Base-by-base conservation (phyloP, 2,113 vertebrate species). In the Chitala chitala region DNA sequence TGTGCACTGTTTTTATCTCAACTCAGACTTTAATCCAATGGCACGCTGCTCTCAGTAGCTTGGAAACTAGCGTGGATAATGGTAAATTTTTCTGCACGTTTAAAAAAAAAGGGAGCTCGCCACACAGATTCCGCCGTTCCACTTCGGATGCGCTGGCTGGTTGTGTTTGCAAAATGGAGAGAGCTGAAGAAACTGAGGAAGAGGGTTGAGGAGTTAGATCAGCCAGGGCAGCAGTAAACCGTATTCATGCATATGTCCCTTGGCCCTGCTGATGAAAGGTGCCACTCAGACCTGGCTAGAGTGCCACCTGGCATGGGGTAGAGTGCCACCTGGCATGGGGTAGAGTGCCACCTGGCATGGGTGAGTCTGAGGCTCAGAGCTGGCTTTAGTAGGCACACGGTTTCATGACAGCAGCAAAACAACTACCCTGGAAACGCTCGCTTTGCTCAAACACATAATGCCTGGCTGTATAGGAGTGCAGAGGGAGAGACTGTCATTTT, bases 21-120 rank as follows among this genome's bases (percentile, higher is more conserved):
- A 33, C 36, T 44, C 33, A 55, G 50, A 36, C 58, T 56, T 40
- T 29, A n/a, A 75, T 54, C 69, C 66, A 77, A 77, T 79, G 75
- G 82, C 78, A 59, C 70, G 73, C 66, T 68, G 74, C 56, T 80
- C 73, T 56, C 69, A 26, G 68, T 24, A 65, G 31, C 8, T 61
- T 77, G 78, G 63, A 61, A 51, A 8, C 69, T 48, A 9, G 9
- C 13, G 9, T n/a, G n/a, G n/a, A n/a, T n/a, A 5, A 48, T 48
- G 46, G 46, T 48, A 48, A 48, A 48, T 7, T 48, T 79, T 63
- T 82, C 79, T 75, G 82, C 71, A 22, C 76, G 72, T 74, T 75
- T 75, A 66, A 78, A 58, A 44, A 73, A 7, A 48, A 48, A 5
- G 9, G 46, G 9, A 48, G 46, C n/a, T n/a, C n/a, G n/a, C n/a